These are phyloP conservation scores for Aleiodes sp. DNA, from an alignment of 1,140 invertebrate species.

Conservation along the genomic window DNA sequence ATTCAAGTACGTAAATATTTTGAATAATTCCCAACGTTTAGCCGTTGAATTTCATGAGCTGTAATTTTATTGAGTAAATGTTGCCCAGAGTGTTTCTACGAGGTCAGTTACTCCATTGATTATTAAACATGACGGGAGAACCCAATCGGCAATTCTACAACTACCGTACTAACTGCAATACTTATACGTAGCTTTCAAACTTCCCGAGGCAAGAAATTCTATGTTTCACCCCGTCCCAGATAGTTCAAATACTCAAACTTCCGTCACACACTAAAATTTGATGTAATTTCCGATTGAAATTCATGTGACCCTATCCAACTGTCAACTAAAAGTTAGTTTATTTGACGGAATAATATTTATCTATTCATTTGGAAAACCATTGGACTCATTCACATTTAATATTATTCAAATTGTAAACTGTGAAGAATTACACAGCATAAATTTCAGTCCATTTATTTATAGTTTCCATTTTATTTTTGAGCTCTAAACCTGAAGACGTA, in stretches of 20 bases:
- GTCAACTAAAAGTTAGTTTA: not conserved
- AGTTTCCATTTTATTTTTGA: too few species aligned
- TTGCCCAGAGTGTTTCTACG: too few species aligned
- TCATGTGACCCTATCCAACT: not conserved
- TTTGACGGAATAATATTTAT: not conserved
- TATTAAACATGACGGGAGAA: too few species aligned
- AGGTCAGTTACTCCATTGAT: too few species aligned
- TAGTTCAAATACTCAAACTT: not conserved
- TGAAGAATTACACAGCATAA: too few species aligned
- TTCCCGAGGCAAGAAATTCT: not conserved
- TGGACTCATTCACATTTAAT: too few species aligned
- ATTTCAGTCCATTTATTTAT: too few species aligned
- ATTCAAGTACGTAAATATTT: too few species aligned
- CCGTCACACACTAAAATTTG: not conserved
- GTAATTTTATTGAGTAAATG: too few species aligned
- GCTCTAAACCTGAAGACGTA: not conserved
- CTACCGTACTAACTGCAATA: not conserved
- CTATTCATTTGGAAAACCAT: not conserved
- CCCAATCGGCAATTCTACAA: not conserved
- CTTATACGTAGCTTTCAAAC: not conserved
- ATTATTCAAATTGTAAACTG: too few species aligned
- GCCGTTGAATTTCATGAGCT: too few species aligned
- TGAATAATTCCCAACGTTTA: too few species aligned
- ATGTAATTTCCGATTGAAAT: not conserved
- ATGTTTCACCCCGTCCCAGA: not conserved